A percentile compares a stretch with the other conserved stretches of the same genome.
Evolutionary conservation across 2,113 vertebrate genomes (phyloP).

Genomic region (Theristicus caerulescens): DNA sequence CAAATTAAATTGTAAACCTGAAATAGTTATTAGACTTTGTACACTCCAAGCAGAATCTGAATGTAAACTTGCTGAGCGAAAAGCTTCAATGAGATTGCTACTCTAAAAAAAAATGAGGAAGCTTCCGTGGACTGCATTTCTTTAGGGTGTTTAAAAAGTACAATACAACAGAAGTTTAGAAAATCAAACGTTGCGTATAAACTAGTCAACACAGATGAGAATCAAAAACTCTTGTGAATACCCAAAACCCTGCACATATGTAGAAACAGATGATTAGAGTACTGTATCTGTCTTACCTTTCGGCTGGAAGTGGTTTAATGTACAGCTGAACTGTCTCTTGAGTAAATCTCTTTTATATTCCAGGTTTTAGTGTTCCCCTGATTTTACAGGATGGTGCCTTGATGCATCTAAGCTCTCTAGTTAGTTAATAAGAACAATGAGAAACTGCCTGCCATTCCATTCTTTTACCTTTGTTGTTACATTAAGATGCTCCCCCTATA

Average conservation of each 20-base stretch:
- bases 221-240: slow-evolving; percentile 22
- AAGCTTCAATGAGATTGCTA: not conserved
- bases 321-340: slow-evolving; percentile 1
- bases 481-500: not conserved
- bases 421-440: not conserved
- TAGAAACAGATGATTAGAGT: slow-evolving; percentile 39
- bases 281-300: not conserved
- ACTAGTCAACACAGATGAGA: not conserved
- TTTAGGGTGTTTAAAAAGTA: not conserved
- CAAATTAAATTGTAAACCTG: not conserved
- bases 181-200: not conserved
- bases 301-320: not conserved
- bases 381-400: not conserved
- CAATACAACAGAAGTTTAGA: not conserved
- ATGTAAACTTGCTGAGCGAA: not conserved
- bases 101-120: not conserved
- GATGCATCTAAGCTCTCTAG: not conserved
- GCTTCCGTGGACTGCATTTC: not conserved
- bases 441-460: not conserved
- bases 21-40: not conserved
- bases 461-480: not conserved
- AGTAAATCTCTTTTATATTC: not conserved
- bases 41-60: not conserved
- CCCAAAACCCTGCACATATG: slow-evolving; percentile 33
- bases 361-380: not conserved